Percentiles rank a stretch among this genome's conserved stretches.
Evolutionary conservation across 2,888 invertebrate species (phyloP).

Genomic region (Hymenopus coronatus): DNA sequence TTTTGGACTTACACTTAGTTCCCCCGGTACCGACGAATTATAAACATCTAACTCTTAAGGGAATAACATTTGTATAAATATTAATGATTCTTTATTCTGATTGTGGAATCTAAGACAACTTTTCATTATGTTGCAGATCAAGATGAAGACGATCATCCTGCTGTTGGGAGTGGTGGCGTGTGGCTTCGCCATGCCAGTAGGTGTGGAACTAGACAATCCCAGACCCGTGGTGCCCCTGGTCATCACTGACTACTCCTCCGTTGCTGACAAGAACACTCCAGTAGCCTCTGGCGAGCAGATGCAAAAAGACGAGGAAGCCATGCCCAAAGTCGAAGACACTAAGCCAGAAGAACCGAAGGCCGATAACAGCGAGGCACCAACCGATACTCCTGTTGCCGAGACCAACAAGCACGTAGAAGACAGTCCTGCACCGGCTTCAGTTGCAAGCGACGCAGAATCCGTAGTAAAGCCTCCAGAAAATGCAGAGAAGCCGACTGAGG

Average conservation of each 20-base stretch:
- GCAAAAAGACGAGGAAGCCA: slow-evolving; percentile 33
- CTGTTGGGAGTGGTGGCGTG: slow-evolving; percentile 56
- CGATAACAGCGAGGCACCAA: not conserved
- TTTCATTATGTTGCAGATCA: slow-evolving; percentile 39
- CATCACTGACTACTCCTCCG: slow-evolving; percentile 48
- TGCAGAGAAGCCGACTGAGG: slow-evolving; percentile 27
- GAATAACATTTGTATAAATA: too few relatives aligned
- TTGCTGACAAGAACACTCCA: slow-evolving; percentile 38
- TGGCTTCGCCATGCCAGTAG: slow-evolving; percentile 57
- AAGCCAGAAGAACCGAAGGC: not conserved
- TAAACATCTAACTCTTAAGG: too few relatives aligned
- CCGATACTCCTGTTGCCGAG: not conserved
- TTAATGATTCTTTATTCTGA: too few relatives aligned
- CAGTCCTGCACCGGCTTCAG: not conserved
- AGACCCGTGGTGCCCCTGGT: slow-evolving; percentile 43
- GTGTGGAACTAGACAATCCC: slow-evolving; percentile 36
- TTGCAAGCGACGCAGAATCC: slow-evolving; percentile 22
- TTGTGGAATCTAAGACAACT: not conserved
- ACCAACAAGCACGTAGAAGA: not conserved
- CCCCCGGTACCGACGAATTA: too few relatives aligned
- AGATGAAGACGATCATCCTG: slow-evolving; percentile 63
- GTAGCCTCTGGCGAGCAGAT: slow-evolving; percentile 37
- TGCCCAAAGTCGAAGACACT: slow-evolving; percentile 4
- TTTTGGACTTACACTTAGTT: too few relatives aligned
- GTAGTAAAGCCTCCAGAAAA: slow-evolving; percentile 24